Evolutionary conservation across 1,140 invertebrate genomes (phyloP).

Genomic region (Cardiocondyla obscurior): DNA sequence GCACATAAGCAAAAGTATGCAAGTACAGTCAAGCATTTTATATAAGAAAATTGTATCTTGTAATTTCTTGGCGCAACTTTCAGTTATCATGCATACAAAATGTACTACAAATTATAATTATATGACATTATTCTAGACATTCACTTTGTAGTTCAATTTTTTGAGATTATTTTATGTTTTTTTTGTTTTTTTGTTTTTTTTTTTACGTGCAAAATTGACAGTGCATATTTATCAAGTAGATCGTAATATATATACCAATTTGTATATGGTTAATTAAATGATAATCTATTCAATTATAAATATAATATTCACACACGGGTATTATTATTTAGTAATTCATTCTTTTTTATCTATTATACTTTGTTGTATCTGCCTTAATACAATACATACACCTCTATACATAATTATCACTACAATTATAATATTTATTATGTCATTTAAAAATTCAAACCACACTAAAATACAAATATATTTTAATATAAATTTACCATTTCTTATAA

Average conservation of each 20-base stretch:
- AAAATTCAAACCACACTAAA: constrained; percentile 39
- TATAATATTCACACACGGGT: constrained; percentile 9
- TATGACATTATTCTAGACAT: constrained; percentile 79
- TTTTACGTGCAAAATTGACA: constrained; percentile 11
- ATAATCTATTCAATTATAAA: constrained; percentile 10
- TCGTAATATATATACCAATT: constrained; percentile 2
- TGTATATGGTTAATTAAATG: constrained; percentile 22
- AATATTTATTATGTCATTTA: constrained; percentile 38
- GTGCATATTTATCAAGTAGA: constrained; percentile 20
- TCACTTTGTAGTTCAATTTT: constrained; percentile 78
- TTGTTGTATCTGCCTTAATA: constrained; percentile 65
- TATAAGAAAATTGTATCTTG: constrained; percentile 25
- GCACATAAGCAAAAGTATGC: constrained; percentile 42
- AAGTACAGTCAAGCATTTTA: constrained; percentile 9
- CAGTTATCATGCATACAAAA: constrained; percentile 79
- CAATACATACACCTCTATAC: constrained; percentile 48
- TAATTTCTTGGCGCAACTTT: constrained; percentile 74
- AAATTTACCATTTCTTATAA: constrained; percentile 26
- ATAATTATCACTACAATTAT: constrained; percentile 56
- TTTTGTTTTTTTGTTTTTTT: neutral
- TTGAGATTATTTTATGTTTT: too few relatives aligned
- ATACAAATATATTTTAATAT: constrained; percentile 9
- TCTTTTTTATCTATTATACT: constrained; percentile 28
- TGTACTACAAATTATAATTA: constrained; percentile 78
- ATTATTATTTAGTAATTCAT: neutral